Percentiles rank a stretch among this genome's conserved stretches.
These are phyloP conservation scores for Hybognathus amarus DNA, from an alignment of 2,797 vertebrate species.

Conservation along the genomic window DNA sequence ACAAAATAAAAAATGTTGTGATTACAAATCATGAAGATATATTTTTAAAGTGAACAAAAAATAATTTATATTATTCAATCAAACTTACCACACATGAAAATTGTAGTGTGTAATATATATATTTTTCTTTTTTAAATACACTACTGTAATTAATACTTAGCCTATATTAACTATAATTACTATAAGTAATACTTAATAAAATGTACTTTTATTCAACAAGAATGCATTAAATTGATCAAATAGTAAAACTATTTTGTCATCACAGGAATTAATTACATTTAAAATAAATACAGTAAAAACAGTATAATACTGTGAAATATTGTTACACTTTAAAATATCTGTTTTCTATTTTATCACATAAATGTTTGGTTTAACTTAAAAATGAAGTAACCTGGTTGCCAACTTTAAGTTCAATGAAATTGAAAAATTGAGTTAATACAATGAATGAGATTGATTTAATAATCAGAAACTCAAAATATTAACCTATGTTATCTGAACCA, in stretches of 20 bases:
- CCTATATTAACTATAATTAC: too few species aligned
- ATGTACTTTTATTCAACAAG: neutral
- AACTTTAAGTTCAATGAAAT: too few species aligned
- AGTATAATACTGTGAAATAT: neutral
- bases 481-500: too few species aligned
- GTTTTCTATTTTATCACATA: neutral
- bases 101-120: neutral
- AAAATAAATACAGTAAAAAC: neutral
- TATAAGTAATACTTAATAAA: neutral
- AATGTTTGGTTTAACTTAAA: neutral
- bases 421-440: too few species aligned
- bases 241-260: neutral
- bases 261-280: neutral
- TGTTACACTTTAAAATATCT: neutral
- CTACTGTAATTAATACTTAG: neutral
- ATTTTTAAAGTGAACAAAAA: neutral
- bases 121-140: neutral
- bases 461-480: too few species aligned
- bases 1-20: too few species aligned
- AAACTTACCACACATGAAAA: neutral
- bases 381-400: too few species aligned
- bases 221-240: neutral
- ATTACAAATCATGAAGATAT: too few species aligned
- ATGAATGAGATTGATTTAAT: too few species aligned
- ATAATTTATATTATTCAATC: neutral